phyloP scores from a whole-genome alignment of 2,113 vertebrate species.

The Corvus hawaiiensis region DNA sequence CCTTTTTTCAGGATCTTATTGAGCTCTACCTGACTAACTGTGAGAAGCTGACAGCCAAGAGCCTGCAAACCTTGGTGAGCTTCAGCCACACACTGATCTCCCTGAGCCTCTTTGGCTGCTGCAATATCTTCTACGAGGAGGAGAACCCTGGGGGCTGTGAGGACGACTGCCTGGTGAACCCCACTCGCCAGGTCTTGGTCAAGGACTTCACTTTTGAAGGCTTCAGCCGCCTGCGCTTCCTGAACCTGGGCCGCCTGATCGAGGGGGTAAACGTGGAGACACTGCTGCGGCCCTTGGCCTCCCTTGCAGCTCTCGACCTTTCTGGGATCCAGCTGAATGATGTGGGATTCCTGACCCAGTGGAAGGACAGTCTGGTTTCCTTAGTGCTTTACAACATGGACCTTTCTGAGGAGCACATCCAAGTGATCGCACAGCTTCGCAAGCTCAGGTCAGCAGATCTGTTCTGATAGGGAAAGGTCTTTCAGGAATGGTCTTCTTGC shows the following conservation, averaged over 20 bases:
- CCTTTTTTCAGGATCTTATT: slow-evolving; percentile 84
- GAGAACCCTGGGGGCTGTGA: slow-evolving; percentile 85
- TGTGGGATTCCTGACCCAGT: slow-evolving; percentile 87
- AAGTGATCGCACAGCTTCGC: slow-evolving; percentile 82
- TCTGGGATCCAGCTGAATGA: slow-evolving; percentile 86
- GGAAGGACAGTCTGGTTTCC: slow-evolving; percentile 90
- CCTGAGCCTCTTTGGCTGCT: slow-evolving; percentile 91
- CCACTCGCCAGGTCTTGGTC: slow-evolving; percentile 81
- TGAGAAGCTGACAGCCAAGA: slow-evolving; percentile 88
- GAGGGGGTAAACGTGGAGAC: slow-evolving; percentile 84
- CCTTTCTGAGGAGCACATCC: slow-evolving; percentile 89
- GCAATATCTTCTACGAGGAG: slow-evolving; percentile 87
- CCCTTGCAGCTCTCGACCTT: slow-evolving; percentile 87
- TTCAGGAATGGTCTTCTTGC: not conserved
- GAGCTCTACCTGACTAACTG: slow-evolving; percentile 95
- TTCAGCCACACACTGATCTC: slow-evolving; percentile 90
- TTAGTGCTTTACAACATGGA: slow-evolving; percentile 97
- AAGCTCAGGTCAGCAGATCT: slow-evolving; percentile 83
- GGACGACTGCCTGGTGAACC: slow-evolving; percentile 81
- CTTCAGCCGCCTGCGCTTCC: slow-evolving; percentile 87
- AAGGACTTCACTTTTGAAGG: slow-evolving; percentile 93
- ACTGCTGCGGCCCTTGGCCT: slow-evolving; percentile 81
- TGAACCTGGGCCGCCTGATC: slow-evolving; percentile 88
- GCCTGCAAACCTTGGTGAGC: slow-evolving; percentile 84
- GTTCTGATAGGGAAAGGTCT: not conserved